Evolutionary conservation across 1,140 invertebrate species (phyloP).

Genomic region (Helicoverpa armigera): DNA sequence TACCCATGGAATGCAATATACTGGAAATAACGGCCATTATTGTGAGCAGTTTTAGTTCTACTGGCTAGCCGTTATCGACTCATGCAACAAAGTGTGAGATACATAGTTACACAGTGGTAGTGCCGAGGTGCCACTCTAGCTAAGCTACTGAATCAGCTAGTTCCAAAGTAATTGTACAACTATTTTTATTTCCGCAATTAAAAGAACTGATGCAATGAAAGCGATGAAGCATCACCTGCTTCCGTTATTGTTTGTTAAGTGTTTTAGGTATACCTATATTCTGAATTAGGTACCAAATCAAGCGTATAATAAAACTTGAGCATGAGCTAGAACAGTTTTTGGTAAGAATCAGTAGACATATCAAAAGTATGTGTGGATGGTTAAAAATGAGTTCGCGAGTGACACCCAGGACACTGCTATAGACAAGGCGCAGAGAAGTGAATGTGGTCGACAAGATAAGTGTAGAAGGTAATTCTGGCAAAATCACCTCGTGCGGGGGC

Average conservation of each 20-base stretch:
- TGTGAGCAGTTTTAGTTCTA: constrained; percentile 68
- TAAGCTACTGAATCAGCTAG: constrained; percentile 49
- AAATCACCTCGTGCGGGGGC: constrained; percentile 83
- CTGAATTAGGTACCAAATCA: constrained; percentile 15
- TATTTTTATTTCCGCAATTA: constrained; percentile 23
- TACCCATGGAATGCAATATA: constrained; percentile 69
- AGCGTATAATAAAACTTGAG: constrained; percentile 44
- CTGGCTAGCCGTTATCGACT: constrained; percentile 76
- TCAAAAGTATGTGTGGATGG: constrained; percentile 22
- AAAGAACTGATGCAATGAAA: constrained; percentile 45
- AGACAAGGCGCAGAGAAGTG: constrained; percentile 75
- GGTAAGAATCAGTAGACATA: not conserved
- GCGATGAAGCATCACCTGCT: constrained; percentile 42
- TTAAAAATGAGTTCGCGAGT: constrained; percentile 61
- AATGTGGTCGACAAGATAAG: constrained; percentile 70
- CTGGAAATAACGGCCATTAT: constrained; percentile 84
- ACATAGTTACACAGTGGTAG: constrained; percentile 65
- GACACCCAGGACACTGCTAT: constrained; percentile 77
- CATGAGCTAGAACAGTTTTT: constrained; percentile 30
- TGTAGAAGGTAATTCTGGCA: constrained; percentile 85
- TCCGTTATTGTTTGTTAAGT: constrained; percentile 19
- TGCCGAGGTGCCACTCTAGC: constrained; percentile 78
- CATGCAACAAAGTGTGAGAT: constrained; percentile 78
- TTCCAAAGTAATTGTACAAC: constrained; percentile 25
- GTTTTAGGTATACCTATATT: not conserved